Conservation (phyloP, 2,888 invertebrate genomes). For the Xylota sylvarum region DNA sequence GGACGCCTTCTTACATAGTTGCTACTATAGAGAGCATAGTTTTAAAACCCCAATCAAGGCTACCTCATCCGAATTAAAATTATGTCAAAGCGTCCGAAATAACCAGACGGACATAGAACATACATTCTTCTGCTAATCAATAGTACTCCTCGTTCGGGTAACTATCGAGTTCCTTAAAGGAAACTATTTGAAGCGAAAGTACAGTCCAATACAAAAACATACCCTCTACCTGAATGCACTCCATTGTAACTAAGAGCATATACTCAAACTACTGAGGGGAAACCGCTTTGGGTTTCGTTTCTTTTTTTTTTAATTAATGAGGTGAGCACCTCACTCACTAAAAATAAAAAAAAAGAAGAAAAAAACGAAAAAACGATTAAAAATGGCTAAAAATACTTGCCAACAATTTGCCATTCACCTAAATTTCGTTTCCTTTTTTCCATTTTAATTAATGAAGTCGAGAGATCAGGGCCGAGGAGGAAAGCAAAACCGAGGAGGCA, state of each 20-base stretch:
- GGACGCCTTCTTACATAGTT: no score
- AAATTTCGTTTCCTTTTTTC: conserved; percentile 37
- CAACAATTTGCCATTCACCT: conserved; percentile 52
- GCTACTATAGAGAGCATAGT: no score
- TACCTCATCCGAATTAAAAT: no score
- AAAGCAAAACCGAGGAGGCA: not conserved
- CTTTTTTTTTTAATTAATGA: conserved; percentile 30
- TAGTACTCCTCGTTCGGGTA: no score
- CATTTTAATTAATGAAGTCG: conserved; percentile 58
- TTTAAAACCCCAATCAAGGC: no score
- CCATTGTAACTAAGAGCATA: not conserved
- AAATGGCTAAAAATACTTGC: conserved; percentile 42
- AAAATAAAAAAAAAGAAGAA: not conserved
- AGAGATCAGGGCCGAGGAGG: conserved; percentile 23
- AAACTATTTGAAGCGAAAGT: no score
- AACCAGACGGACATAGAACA: no score
- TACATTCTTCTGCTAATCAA: no score
- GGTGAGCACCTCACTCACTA: not conserved
- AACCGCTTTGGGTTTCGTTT: not conserved
- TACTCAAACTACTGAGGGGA: not conserved
- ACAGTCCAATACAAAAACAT: no score
- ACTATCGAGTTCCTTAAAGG: no score
- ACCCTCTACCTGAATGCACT: no score
- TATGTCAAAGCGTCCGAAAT: no score
- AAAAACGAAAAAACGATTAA: conserved; percentile 28